Percentiles rank a stretch among this genome's conserved stretches.
Evolutionary conservation across 2,113 vertebrate species (phyloP).

Genomic region (Microcebus ravelobensis): DNA sequence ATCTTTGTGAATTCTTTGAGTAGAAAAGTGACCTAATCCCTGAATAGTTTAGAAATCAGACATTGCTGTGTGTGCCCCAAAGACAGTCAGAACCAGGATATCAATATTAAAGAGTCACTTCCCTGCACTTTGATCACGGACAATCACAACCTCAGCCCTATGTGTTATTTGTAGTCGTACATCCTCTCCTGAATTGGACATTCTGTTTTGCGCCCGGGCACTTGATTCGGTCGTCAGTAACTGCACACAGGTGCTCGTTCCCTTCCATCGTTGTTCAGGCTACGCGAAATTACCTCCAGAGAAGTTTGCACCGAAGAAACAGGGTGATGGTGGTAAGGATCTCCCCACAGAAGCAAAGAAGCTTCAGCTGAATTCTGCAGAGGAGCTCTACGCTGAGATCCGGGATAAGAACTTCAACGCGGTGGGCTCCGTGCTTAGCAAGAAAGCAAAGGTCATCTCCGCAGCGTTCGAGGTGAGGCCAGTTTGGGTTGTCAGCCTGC

Average conservation of each 20-base stretch:
- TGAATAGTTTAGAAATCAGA: neutral
- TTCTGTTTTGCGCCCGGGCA: too few relatives aligned
- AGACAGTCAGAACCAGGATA: neutral
- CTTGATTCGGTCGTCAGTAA: neutral
- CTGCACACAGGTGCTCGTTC: fast-evolving
- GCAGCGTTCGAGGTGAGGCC: constrained; percentile 95
- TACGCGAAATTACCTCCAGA: constrained; percentile 97
- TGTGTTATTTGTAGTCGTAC: neutral
- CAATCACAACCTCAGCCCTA: neutral
- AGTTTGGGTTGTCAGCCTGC: fast-evolving
- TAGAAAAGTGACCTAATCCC: neutral
- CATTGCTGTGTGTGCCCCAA: neutral
- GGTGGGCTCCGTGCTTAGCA: constrained; percentile 96
- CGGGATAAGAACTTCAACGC: constrained; percentile 99
- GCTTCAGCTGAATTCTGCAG: constrained; percentile 96
- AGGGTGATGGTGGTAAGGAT: constrained; percentile 94
- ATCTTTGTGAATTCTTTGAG: neutral
- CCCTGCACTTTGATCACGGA: neutral
- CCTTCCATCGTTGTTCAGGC: constrained; percentile 81
- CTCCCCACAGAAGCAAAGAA: constrained; percentile 97
- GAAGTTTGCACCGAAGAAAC: constrained; percentile 97
- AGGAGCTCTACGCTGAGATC: constrained; percentile 98
- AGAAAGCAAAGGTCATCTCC: constrained; percentile 98
- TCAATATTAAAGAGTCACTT: neutral
- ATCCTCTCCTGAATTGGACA: neutral